These are phyloP conservation scores for Neomicropteryx cornuta DNA, from an alignment of 1,140 invertebrate genomes.

Conservation along the genomic window DNA sequence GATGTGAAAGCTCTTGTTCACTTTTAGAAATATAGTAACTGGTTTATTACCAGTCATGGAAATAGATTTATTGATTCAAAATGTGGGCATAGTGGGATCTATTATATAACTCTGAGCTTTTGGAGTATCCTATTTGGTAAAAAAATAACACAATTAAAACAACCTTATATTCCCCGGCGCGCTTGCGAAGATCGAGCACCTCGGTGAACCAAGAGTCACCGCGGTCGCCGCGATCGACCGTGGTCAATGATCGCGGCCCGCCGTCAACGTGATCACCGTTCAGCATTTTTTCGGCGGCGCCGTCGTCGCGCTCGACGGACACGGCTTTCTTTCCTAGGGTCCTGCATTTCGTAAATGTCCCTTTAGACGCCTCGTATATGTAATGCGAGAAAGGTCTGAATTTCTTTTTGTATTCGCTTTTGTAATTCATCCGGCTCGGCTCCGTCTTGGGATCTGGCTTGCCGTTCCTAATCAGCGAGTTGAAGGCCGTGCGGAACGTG, in stretches of 20 bases:
- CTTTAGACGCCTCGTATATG: constrained; percentile 61
- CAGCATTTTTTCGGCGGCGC: constrained; percentile 33
- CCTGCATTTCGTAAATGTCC: constrained; percentile 54
- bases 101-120: too few species aligned
- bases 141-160: too few species aligned
- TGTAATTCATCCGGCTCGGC: constrained; percentile 39
- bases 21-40: too few species aligned
- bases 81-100: too few species aligned
- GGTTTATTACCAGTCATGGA: too few species aligned
- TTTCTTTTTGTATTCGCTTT: constrained; percentile 70
- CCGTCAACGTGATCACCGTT: constrained; percentile 46
- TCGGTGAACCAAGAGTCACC: constrained; percentile 66
- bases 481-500: constrained; percentile 42
- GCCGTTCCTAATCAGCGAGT: constrained; percentile 39
- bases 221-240: constrained; percentile 23
- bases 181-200: constrained; percentile 78
- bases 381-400: constrained; percentile 74
- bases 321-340: constrained; percentile 36
- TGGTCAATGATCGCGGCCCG: constrained; percentile 35
- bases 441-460: constrained; percentile 40
- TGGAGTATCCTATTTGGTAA: too few species aligned
- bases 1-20: too few species aligned
- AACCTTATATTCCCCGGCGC: constrained; percentile 88
- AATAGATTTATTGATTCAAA: too few species aligned
- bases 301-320: constrained; percentile 32